Percentiles rank a stretch among this genome's conserved stretches.
Evolutionary conservation across 2,888 invertebrate species (phyloP).

Genomic region (Plagiodera versicolora): DNA sequence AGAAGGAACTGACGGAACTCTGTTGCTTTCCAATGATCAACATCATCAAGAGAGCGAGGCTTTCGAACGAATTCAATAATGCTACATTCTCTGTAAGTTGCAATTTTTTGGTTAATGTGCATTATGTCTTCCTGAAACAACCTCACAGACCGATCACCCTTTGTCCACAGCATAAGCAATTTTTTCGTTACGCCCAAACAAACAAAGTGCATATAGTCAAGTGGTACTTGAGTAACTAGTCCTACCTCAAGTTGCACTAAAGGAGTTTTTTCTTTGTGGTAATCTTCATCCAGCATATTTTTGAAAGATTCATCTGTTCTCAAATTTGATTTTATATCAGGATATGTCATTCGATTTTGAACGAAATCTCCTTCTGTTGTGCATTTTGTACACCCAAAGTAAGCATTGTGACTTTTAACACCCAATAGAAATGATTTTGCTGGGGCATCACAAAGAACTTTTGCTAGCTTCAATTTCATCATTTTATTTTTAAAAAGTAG

Average conservation of each 20-base stretch:
- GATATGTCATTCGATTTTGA: conserved; percentile 1
- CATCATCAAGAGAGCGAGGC: conserved; percentile 16
- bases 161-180: conserved; percentile 30
- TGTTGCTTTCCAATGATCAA: conserved; percentile 36
- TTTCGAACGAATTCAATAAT: conserved; percentile 2
- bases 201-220: too few relatives aligned
- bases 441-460: conserved; percentile 1
- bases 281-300: not conserved
- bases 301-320: not conserved
- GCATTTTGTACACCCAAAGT: conserved; percentile 4
- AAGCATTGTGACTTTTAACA: not conserved
- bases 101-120: not conserved
- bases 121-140: not conserved
- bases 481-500: not conserved
- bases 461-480: not conserved
- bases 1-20: conserved; percentile 34
- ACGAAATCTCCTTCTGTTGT: conserved; percentile 2
- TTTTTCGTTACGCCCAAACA: conserved; percentile 1
- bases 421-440: not conserved
- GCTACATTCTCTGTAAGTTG: conserved; percentile 1
- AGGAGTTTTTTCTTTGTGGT: too few relatives aligned
- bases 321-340: not conserved
- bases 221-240: too few relatives aligned
- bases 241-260: too few relatives aligned
- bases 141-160: conserved; percentile 17